Base-by-base conservation (phyloP, 1,140 invertebrate species). In the Neelides sp. region DNA sequence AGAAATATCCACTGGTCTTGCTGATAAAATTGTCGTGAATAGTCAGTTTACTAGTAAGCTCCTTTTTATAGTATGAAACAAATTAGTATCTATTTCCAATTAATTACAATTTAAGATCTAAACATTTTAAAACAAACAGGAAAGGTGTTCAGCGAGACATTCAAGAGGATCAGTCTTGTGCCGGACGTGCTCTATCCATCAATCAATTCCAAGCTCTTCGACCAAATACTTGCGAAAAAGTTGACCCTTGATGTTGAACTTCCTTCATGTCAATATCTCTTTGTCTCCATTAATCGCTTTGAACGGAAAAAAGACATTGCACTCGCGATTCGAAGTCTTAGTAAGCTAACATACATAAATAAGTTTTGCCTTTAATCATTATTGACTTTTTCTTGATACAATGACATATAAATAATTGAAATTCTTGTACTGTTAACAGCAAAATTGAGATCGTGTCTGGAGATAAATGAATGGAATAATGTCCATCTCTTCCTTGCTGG, bases 281-380 rank as follows among this genome's bases (percentile, higher is more conserved):
- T 97, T 63, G 67, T 98, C 1, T 98, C 94, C 0, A 83, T 99
- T 48, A 99, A 99, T 72, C 77, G 96, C 61, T 99, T 91, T 70
- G 95, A 99, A 65, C 76, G 87, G 10, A 98, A 98, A 65, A 99
- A 99, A 69, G 88, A 95, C 67, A 69, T 98, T 4, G 70, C 71
- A 15, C 66, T 98, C 15, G 90, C 91, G 0, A 70, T 99, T 34
- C 66, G 81, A 59, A 79, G 88, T 12, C 74, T 98, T 47, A 75
- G 79, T 61, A 68, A 79, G 50, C 69, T 26, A 73, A 48, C 4
- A 39, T 13, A 48, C 13, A 27, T 39, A 48, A 39, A 1, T 26
- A n/a, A n/a, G n/a, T 34, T 34, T 17, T 53, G 28, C 5, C 43
- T 17, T 19, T 15, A 44, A 43, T 10, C 28, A 8, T n/a, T 32